Percentiles rank a stretch among this genome's conserved stretches.
Evolutionary conservation across 1,140 invertebrate species (phyloP).

Genomic region (Drosophila melanogaster): DNA sequence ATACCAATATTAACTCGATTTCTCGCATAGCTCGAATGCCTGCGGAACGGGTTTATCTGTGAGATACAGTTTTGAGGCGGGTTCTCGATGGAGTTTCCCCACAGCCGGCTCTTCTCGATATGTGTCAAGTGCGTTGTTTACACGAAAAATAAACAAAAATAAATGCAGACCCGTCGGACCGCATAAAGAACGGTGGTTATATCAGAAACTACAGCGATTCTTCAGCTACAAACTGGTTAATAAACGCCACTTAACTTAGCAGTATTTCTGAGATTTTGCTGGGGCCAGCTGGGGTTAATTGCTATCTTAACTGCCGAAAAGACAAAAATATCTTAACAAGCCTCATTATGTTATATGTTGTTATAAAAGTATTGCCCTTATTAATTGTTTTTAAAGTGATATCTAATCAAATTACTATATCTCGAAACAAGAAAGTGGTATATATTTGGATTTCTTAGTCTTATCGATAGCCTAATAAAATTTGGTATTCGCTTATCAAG

Average conservation of each 20-base stretch:
- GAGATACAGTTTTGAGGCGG: constrained; percentile 34
- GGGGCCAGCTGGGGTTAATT: background rate
- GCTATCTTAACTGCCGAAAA: background rate
- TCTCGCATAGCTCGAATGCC: constrained; percentile 30
- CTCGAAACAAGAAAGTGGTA: background rate
- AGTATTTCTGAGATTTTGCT: background rate
- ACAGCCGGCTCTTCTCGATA: constrained; percentile 40
- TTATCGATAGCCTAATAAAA: background rate
- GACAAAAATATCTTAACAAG: too few species aligned
- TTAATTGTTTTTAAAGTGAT: background rate
- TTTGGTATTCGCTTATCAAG: background rate
- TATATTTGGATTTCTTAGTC: background rate
- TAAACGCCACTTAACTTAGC: background rate
- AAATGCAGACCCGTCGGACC: constrained; percentile 4
- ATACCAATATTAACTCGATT: constrained; percentile 13
- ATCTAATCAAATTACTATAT: too few species aligned
- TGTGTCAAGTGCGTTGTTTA: constrained; percentile 70
- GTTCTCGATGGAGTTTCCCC: constrained; percentile 36
- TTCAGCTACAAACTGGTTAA: constrained; percentile 36
- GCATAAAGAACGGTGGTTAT: constrained; percentile 21
- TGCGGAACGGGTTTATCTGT: constrained; percentile 57
- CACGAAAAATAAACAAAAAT: constrained; percentile 32
- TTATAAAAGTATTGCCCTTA: too few species aligned
- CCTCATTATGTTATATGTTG: too few species aligned
- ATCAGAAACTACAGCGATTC: constrained; percentile 21